Evolutionary conservation across 2,113 vertebrate genomes (phyloP).

Genomic region (Oncorhynchus gorbuscha): DNA sequence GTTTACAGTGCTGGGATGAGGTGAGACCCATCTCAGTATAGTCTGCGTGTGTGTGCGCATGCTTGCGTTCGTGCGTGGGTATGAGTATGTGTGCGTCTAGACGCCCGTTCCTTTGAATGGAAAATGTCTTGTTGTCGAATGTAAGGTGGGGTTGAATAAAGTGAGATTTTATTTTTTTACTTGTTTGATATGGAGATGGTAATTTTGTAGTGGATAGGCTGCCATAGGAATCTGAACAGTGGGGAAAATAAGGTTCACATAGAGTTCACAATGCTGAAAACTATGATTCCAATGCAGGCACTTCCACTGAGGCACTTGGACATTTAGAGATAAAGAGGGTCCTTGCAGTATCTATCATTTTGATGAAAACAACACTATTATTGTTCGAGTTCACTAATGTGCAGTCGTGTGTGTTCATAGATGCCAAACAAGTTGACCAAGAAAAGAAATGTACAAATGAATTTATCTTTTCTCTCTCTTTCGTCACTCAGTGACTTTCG

Average conservation of each 20-base stretch:
- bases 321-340: neutral
- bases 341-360: no score
- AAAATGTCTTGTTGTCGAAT: slow-evolving; percentile 2
- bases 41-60: no score
- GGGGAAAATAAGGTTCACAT: slow-evolving; percentile 30
- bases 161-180: neutral
- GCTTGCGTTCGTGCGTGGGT: no score
- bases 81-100: no score
- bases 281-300: neutral
- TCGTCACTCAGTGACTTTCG: no score
- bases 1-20: no score
- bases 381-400: no score
- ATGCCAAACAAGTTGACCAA: no score
- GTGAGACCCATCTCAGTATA: neutral
- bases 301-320: neutral
- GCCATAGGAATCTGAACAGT: neutral
- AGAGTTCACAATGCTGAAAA: slow-evolving; percentile 29
- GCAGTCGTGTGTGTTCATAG: neutral
- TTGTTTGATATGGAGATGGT: slow-evolving; percentile 19
- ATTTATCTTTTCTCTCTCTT: no score
- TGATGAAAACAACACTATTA: no score
- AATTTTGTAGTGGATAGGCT: slow-evolving; percentile 3
- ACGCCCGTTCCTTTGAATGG: neutral
- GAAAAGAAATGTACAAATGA: no score
- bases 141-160: slow-evolving; percentile 28